Percentiles rank a stretch among this genome's conserved stretches.
phyloP scores from a whole-genome alignment of 2,113 vertebrate genomes.

The Martes martes region DNA sequence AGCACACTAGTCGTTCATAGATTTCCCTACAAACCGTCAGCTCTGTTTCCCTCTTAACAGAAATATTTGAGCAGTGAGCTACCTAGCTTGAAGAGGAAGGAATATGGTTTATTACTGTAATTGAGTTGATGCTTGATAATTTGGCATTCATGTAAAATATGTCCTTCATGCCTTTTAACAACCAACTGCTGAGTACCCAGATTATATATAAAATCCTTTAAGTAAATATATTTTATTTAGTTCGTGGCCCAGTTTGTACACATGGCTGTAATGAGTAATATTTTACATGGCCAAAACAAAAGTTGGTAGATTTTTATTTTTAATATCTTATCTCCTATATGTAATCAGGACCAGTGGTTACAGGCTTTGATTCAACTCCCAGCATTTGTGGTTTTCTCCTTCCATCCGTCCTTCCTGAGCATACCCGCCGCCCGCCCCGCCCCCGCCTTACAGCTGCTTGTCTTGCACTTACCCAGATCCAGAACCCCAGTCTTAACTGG shows the following conservation, averaged over 20 bases:
- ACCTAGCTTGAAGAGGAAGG: background rate
- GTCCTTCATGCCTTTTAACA: constrained; percentile 34
- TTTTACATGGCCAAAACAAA: background rate
- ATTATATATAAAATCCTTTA: constrained; percentile 23
- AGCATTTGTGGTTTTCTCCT: background rate
- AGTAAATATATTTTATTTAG: background rate
- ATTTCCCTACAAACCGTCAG: background rate
- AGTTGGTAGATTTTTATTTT: constrained; percentile 38
- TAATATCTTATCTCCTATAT: constrained; percentile 32
- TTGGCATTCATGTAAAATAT: background rate
- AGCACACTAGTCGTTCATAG: background rate
- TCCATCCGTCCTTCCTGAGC: background rate
- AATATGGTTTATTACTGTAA: background rate
- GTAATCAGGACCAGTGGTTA: background rate
- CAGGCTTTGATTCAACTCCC: background rate
- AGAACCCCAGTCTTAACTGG: background rate
- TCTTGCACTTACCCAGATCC: background rate
- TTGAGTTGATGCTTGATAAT: background rate
- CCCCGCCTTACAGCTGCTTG: background rate
- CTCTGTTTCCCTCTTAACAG: background rate
- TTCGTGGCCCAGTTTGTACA: constrained; percentile 9
- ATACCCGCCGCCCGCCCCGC: too few species aligned
- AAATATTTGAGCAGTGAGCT: background rate
- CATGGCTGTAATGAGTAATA: constrained; percentile 38
- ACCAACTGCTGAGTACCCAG: background rate